Conservation (phyloP, 2,888 invertebrate genomes). For the Sphaerophoria rueppellii region DNA sequence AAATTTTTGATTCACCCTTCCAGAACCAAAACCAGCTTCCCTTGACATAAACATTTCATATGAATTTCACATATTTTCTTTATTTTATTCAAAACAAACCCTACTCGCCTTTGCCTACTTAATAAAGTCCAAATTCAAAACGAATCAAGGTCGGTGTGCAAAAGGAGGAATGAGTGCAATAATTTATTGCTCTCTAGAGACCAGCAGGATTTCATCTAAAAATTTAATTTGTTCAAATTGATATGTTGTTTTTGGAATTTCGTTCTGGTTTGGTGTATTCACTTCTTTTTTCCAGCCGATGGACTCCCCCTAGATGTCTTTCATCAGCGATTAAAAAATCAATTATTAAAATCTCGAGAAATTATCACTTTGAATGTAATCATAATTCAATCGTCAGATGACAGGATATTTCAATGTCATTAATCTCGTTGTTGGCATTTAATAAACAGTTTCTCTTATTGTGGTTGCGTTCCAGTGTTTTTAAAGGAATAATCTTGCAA, state of each 20-base stretch:
- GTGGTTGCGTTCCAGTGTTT: constrained; percentile 60
- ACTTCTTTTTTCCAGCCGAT: not conserved
- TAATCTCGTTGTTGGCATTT: constrained; percentile 70
- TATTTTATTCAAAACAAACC: constrained; percentile 38
- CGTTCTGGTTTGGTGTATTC: not conserved
- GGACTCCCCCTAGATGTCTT: not conserved
- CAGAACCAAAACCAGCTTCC: constrained; percentile 7
- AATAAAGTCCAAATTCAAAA: constrained; percentile 56
- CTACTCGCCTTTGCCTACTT: constrained; percentile 49
- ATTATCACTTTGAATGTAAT: constrained; percentile 67
- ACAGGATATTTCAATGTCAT: constrained; percentile 68
- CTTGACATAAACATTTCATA: not conserved
- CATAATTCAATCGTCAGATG: constrained; percentile 71
- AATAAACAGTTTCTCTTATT: constrained; percentile 43
- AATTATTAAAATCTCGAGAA: constrained; percentile 66
- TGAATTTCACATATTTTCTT: constrained; percentile 30
- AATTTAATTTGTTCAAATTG: constrained; percentile 62
- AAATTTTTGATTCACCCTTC: constrained; percentile 64
- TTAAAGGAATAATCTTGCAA: constrained; percentile 38
- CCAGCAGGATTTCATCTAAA: constrained; percentile 61
- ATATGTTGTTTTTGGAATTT: constrained; percentile 33
- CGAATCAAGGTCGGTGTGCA: constrained; percentile 59
- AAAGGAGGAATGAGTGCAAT: constrained; percentile 32
- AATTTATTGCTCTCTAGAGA: constrained; percentile 65
- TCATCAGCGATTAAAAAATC: constrained; percentile 70